phyloP scores from a whole-genome alignment of 2,113 vertebrate species.

The Melanotaenia duboulayi region DNA sequence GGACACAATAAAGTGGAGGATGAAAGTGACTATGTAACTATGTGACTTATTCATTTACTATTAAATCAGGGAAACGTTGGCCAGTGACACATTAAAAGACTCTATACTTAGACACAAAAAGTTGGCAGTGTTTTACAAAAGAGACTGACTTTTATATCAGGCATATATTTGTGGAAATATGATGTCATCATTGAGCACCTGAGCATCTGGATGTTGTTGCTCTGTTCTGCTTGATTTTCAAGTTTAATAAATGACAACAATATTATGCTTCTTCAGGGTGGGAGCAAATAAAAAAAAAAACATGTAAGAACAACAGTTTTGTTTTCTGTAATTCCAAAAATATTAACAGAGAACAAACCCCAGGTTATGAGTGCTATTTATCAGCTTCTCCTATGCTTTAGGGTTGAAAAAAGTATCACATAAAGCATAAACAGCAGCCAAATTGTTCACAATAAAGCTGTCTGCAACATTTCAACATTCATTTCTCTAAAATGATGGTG shows the following conservation, averaged over 20 bases:
- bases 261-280: not conserved
- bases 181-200: too few relatives aligned
- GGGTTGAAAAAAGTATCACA: not conserved
- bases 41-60: constrained; percentile 16
- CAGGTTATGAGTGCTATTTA: not conserved
- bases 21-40: not conserved
- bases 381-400: not conserved
- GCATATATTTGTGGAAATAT: too few relatives aligned
- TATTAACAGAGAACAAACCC: not conserved
- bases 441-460: not conserved
- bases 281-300: too few relatives aligned
- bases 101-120: not conserved
- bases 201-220: too few relatives aligned
- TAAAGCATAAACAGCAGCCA: not conserved
- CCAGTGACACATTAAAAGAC: not conserved
- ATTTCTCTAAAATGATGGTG: constrained; percentile 5
- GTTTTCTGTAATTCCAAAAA: not conserved
- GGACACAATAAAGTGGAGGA: not conserved
- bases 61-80: constrained; percentile 1
- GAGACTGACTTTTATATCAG: too few relatives aligned
- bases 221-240: too few relatives aligned
- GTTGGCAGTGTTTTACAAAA: too few relatives aligned
- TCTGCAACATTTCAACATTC: constrained; percentile 5
- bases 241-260: too few relatives aligned
- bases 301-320: not conserved